Evolutionary conservation across 2,113 vertebrate species (phyloP).

Genomic region (Corythornis cristatus): DNA sequence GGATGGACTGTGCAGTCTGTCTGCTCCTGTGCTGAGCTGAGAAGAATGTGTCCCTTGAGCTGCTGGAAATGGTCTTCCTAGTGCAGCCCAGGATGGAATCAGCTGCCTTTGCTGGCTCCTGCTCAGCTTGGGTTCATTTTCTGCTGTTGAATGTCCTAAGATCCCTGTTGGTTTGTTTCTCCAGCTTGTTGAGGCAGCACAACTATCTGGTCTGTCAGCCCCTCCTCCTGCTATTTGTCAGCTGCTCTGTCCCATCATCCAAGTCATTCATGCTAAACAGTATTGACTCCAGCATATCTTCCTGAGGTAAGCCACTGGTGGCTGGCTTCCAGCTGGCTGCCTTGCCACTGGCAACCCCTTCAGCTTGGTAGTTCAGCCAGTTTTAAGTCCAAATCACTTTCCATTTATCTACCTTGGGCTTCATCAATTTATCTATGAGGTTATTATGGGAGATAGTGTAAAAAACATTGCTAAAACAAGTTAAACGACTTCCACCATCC

Average conservation of each 20-base stretch:
- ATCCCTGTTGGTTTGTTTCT: not conserved
- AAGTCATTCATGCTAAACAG: not conserved
- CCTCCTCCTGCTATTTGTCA: not conserved
- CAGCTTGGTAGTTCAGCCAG: not conserved
- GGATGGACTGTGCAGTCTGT: accelerated
- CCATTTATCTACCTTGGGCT: not conserved
- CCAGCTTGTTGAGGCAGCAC: not conserved
- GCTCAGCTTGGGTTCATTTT: not conserved
- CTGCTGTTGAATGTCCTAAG: accelerated
- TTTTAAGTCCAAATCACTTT: not conserved
- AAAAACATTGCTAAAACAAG: not conserved
- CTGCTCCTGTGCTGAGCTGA: not conserved
- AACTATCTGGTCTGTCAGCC: not conserved
- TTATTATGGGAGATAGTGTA: not conserved
- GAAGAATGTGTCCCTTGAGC: not conserved
- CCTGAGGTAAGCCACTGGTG: not conserved
- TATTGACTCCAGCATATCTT: not conserved
- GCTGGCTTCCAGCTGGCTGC: not conserved
- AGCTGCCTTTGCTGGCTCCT: not conserved
- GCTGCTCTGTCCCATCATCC: not conserved
- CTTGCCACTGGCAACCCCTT: not conserved
- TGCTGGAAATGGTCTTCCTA: not conserved
- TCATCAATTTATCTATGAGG: not conserved
- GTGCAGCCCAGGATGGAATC: not conserved
- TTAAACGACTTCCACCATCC: not conserved